phyloP scores from a whole-genome alignment of 2,888 invertebrate species.

The Agrypnus murinus region DNA sequence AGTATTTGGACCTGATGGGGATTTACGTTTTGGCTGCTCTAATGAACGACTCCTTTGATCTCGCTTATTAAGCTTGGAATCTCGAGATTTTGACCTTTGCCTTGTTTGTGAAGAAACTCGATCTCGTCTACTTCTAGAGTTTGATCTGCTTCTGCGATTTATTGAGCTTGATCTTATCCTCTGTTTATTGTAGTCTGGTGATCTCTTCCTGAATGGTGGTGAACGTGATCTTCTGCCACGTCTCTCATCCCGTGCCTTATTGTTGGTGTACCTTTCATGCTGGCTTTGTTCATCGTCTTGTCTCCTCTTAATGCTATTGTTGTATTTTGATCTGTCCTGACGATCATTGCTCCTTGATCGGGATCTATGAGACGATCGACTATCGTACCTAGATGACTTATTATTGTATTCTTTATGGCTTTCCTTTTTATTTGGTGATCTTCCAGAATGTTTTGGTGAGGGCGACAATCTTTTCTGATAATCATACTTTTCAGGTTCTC shows the following conservation, averaged over 20 bases:
- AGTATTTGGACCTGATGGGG: slow-evolving; percentile 18
- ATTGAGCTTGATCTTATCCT: not conserved
- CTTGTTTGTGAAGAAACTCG: not conserved
- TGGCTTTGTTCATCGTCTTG: slow-evolving; percentile 27
- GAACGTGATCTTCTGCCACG: slow-evolving; percentile 23
- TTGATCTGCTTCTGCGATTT: slow-evolving; percentile 1
- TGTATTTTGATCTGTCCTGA: slow-evolving; percentile 19
- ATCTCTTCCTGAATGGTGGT: slow-evolving; percentile 26
- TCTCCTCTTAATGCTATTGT: slow-evolving; percentile 26
- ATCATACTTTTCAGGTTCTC: slow-evolving; percentile 1
- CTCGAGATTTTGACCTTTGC: slow-evolving; percentile 14
- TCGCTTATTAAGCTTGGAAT: not conserved
- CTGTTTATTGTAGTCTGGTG: slow-evolving; percentile 7
- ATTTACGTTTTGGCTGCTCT: not conserved
- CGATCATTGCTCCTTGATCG: slow-evolving; percentile 35
- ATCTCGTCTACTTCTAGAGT: not conserved
- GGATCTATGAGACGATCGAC: slow-evolving; percentile 8
- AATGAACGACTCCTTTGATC: slow-evolving; percentile 14
- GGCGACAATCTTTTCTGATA: slow-evolving; percentile 35
- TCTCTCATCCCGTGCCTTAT: slow-evolving; percentile 16
- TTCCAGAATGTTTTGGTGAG: slow-evolving; percentile 46
- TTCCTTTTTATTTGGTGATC: slow-evolving; percentile 30
- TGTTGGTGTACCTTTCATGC: slow-evolving; percentile 14
- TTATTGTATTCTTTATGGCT: slow-evolving; percentile 19
- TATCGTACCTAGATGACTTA: slow-evolving; percentile 15